A percentile compares a stretch with the other conserved stretches of the same genome.
These are phyloP conservation scores for Xestia c-nigrum DNA, from an alignment of 2,888 invertebrate genomes.

Conservation along the genomic window DNA sequence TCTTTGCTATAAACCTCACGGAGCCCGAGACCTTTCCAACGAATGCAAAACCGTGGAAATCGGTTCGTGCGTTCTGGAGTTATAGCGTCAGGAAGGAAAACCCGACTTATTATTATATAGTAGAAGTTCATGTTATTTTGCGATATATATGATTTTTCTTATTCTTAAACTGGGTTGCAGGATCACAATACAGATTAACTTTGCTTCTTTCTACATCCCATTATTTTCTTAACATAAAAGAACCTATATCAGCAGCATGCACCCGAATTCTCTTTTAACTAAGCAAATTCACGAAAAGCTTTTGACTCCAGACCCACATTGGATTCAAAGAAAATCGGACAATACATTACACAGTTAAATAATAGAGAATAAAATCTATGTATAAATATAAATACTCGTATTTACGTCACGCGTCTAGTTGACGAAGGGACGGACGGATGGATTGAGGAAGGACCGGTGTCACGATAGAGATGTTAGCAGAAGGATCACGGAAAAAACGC, in stretches of 20 bases:
- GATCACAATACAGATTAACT: constrained; percentile 14
- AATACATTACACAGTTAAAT: constrained; percentile 58
- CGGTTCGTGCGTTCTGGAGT: no score
- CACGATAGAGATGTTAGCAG: not conserved
- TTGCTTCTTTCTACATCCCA: constrained; percentile 9
- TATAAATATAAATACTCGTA: constrained; percentile 45
- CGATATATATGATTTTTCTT: not conserved
- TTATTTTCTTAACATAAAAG: constrained; percentile 27
- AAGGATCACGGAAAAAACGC: constrained; percentile 3
- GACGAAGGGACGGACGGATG: constrained; percentile 61
- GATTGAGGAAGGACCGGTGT: constrained; percentile 32
- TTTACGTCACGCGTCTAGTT: constrained; percentile 59
- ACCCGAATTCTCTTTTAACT: constrained; percentile 4
- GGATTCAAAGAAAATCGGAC: constrained; percentile 36
- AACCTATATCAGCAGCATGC: constrained; percentile 23
- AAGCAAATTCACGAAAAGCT: constrained; percentile 34
- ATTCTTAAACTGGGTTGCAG: not conserved
- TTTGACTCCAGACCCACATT: constrained; percentile 43
- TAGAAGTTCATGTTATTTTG: not conserved
- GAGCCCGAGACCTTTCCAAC: no score
- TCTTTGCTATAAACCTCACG: no score
- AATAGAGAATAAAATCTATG: constrained; percentile 49
- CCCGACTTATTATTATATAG: no score
- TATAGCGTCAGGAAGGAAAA: no score
- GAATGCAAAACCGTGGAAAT: no score